Conservation (phyloP, 2,797 vertebrate species). For the Periparus ater region DNA sequence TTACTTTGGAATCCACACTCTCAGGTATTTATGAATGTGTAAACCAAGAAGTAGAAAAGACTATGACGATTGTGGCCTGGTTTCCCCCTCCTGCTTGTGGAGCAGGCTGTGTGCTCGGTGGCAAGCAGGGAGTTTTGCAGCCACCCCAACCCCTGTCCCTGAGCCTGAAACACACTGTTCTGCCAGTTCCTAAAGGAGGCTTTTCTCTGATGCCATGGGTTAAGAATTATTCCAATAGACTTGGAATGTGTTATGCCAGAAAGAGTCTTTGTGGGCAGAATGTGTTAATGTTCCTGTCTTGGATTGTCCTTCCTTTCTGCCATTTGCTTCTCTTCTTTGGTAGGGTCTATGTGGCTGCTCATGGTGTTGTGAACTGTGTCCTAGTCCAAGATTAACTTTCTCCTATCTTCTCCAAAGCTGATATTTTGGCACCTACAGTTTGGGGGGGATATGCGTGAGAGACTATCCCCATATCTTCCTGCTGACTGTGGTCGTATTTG, state of each 20-base stretch:
- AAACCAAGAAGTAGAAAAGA: background rate
- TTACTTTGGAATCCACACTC: background rate
- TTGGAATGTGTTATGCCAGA: background rate
- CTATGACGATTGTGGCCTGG: background rate
- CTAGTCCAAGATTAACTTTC: background rate
- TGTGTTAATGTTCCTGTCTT: background rate
- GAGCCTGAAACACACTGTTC: background rate
- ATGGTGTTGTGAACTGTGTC: background rate
- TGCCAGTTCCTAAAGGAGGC: background rate
- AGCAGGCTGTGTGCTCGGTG: background rate
- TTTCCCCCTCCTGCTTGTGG: background rate
- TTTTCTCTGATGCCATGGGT: background rate
- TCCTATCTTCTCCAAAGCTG: background rate
- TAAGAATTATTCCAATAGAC: background rate
- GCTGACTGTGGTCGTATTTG: background rate
- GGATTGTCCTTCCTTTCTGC: background rate
- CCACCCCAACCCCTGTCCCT: background rate
- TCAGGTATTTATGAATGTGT: constrained; percentile 16
- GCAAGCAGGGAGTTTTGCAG: background rate
- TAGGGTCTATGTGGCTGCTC: background rate
- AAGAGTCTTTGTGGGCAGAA: background rate
- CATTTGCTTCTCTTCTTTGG: background rate
- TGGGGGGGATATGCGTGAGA: background rate
- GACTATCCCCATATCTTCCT: background rate
- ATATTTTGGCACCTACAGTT: background rate